Evolutionary conservation across 1,140 invertebrate species (phyloP), one percentile per base, ranked within the genome.

Genomic region (Drosophila repleta): DNA sequence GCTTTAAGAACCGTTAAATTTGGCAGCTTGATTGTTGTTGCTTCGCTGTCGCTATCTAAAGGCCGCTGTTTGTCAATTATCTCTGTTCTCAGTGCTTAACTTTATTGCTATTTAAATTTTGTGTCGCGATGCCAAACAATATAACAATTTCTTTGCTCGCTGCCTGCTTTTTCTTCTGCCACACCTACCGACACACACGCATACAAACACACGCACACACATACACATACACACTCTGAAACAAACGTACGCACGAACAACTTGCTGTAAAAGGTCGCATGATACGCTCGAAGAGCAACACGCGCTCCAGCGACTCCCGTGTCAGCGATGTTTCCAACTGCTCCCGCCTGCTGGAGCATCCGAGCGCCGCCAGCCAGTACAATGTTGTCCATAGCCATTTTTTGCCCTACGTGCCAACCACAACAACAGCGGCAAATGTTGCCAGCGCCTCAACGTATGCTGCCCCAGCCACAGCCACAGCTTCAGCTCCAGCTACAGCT

Each of bases 251-350:
- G 49, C 37, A 45, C 48, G 32, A 35, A 29, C 39, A 37, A 13
- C 15, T 21, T 21, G 17, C 15, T 15, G 37, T 43, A 61, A 78
- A 78, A 91, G 90, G 90, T 70, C 90, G 90, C 60, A 91, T 91
- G 90, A 91, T 83, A 74, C 87, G 90, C 43, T 91, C 90, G 20
- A 91, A 91, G 67, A 91, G 90, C 75, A 91, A 91, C 62, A 91
- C 90, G 39, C 84, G 90, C 43, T 91, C 90, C 45, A 91, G 90
- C 64, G 90, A 91, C 49, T 91, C 90, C 48, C 87, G 90, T 43
- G 88, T 91, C 64, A 91, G 90, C 62, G 90, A 91, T 65, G 90
- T 87, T 20, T 91, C 90, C 48, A 91, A 83, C 75, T 90, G 90
- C 57, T 91, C 90, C 46, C 76, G 90, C 41, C 61, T 91, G 62